These are phyloP conservation scores for Heterochromis multidens DNA, from an alignment of 2,113 vertebrate genomes.

Conservation along the genomic window DNA sequence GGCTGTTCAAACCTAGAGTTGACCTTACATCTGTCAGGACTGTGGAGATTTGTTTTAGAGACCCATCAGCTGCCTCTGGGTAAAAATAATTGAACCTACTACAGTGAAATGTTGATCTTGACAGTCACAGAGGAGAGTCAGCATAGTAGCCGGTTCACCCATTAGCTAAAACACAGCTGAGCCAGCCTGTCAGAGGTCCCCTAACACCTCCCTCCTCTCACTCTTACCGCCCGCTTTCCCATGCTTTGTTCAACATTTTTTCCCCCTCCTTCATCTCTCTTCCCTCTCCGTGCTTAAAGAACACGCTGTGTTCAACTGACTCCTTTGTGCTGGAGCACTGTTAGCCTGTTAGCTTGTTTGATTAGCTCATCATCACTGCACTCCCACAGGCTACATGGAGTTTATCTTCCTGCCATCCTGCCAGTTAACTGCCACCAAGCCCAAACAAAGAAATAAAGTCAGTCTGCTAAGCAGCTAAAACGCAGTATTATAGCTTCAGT, in stretches of 20 bases:
- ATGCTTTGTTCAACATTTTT: neutral
- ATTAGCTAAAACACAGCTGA: constrained; percentile 58
- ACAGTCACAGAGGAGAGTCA: constrained; percentile 27
- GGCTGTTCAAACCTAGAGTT: neutral
- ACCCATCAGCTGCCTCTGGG: neutral
- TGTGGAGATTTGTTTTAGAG: neutral
- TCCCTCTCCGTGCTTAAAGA: neutral
- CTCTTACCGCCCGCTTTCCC: neutral
- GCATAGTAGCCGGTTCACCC: constrained; percentile 22
- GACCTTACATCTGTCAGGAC: constrained; percentile 2
- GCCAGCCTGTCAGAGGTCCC: constrained; percentile 28
- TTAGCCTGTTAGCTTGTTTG: constrained; percentile 59
- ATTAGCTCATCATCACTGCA: constrained; percentile 60
- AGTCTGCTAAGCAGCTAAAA: constrained; percentile 30
- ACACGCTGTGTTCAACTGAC: constrained; percentile 30
- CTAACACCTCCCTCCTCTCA: constrained; percentile 4
- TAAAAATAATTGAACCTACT: constrained; percentile 12
- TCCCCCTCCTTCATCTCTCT: neutral
- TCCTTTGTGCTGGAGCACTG: neutral
- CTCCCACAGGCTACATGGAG: constrained; percentile 48
- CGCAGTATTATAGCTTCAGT: neutral
- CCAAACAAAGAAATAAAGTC: constrained; percentile 40
- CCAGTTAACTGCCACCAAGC: constrained; percentile 52
- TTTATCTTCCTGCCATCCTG: constrained; percentile 57
- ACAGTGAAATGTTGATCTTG: constrained; percentile 1